A percentile compares a stretch with the other conserved stretches of the same genome.
phyloP scores from a whole-genome alignment of 2,888 invertebrate genomes.

The Hirtodrosophila histrioides region DNA sequence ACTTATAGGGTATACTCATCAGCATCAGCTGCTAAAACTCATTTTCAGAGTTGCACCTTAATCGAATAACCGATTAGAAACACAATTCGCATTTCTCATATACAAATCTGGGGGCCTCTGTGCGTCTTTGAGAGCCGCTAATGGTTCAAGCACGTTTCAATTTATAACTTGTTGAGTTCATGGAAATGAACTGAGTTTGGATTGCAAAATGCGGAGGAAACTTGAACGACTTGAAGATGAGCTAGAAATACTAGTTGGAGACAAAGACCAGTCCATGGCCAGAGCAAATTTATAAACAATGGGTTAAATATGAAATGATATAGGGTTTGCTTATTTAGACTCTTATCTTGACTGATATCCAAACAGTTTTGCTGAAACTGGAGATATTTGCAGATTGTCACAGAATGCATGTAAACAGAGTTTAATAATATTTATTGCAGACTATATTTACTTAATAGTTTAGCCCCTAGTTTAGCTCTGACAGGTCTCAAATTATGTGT shows the following conservation, averaged over 20 bases:
- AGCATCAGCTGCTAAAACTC: neutral
- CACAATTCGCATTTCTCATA: neutral
- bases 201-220: conserved; percentile 11
- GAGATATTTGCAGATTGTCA: too few species aligned
- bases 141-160: conserved; percentile 44
- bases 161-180: conserved; percentile 38
- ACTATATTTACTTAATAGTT: too few species aligned
- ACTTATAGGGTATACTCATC: neutral
- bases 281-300: conserved; percentile 2
- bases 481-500: too few species aligned
- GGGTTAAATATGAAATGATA: neutral
- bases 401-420: neutral
- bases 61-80: conserved; percentile 16
- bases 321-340: too few species aligned
- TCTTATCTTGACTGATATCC: too few species aligned
- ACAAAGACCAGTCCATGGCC: too few species aligned
- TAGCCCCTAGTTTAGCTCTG: too few species aligned
- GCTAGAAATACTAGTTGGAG: neutral
- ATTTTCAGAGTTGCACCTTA: conserved; percentile 4
- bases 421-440: too few species aligned
- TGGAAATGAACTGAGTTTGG: conserved; percentile 24
- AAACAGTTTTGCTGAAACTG: too few species aligned
- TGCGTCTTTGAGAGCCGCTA: conserved; percentile 29
- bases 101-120: neutral
- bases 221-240: conserved; percentile 11